Conservation (phyloP, 2,113 vertebrate species). For the Zosterops borbonicus region DNA sequence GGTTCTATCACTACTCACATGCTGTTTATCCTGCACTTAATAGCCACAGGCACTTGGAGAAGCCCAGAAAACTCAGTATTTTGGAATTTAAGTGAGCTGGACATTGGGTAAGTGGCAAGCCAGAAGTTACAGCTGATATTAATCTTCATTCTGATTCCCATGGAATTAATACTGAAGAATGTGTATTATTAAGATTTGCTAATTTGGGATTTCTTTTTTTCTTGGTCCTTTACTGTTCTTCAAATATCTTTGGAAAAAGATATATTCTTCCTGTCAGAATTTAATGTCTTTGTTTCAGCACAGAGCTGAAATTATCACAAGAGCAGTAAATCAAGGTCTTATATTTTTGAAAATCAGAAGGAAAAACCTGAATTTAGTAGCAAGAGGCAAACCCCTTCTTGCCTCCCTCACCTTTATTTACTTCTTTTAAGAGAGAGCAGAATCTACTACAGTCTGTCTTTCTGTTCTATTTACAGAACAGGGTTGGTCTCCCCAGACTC, state of each 20-base stretch:
- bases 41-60: not conserved
- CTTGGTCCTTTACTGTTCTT: not conserved
- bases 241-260: not conserved
- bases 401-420: not conserved
- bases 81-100: not conserved
- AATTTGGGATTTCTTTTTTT: not conserved
- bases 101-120: not conserved
- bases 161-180: not conserved
- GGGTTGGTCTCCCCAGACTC: not conserved
- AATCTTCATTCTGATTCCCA: not conserved
- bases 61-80: not conserved
- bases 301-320: not conserved
- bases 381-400: not conserved
- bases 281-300: not conserved
- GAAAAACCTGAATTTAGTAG: not conserved
- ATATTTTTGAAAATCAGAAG: not conserved
- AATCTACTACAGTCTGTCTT: not conserved
- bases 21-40: not conserved
- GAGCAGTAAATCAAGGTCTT: not conserved
- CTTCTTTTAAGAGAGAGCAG: not conserved
- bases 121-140: not conserved
- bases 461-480: not conserved
- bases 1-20: rapidly evolving
- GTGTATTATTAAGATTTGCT: not conserved
- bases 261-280: not conserved